Evolutionary conservation across 2,113 vertebrate genomes (phyloP).

Genomic region (Neomonachus schauinslandi): DNA sequence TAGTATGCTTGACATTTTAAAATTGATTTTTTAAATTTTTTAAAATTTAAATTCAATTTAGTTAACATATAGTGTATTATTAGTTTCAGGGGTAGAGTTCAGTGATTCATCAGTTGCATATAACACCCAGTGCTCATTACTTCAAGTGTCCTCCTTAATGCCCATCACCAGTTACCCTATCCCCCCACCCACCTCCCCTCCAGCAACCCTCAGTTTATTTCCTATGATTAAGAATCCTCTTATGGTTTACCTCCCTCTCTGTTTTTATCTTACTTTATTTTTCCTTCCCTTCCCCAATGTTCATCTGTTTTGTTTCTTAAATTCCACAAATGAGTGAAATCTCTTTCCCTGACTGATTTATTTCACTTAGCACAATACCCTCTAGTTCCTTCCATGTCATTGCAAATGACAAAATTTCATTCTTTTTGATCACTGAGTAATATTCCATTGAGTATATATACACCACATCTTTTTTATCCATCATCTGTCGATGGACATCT

Average conservation of each 20-base stretch:
- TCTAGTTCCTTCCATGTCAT: not conserved
- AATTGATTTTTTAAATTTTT: not conserved
- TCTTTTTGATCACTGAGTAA: not conserved
- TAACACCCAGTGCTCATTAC: not conserved
- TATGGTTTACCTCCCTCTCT: not conserved
- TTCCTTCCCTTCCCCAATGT: not conserved
- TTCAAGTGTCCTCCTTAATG: not conserved
- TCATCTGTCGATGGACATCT: not conserved
- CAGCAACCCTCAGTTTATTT: not conserved
- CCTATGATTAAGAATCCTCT: not conserved
- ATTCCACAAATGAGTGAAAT: not conserved
- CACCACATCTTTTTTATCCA: not conserved
- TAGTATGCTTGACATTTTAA: not conserved
- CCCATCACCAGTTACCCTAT: not conserved
- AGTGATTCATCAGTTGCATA: not conserved
- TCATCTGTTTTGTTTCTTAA: not conserved
- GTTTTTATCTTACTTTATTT: not conserved
- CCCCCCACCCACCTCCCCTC: not conserved
- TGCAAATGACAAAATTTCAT: not conserved
- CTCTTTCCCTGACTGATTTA: not conserved
- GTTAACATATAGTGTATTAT: not conserved
- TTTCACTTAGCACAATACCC: not conserved
- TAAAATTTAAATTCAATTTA: not conserved
- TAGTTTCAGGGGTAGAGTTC: not conserved
- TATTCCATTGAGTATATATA: not conserved